Base-by-base conservation (phyloP, 2,797 vertebrate species). In the Poeciliopsis gracilis region DNA sequence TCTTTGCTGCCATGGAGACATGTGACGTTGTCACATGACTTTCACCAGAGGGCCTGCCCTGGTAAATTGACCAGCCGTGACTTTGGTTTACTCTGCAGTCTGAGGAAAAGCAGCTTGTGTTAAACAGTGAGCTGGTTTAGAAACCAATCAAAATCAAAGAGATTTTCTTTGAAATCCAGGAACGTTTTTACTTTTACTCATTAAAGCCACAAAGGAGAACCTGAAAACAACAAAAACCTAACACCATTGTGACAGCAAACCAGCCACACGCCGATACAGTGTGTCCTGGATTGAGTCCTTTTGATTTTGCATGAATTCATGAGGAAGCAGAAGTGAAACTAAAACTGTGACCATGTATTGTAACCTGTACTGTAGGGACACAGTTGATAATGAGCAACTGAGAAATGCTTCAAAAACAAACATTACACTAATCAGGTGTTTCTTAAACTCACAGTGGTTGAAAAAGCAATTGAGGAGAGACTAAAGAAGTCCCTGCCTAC, bases 31-130 rank as follows among this genome's bases (percentile, higher is more conserved):
- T 91, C 92, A 93, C 84, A 88, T 94, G 92, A 93, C 88, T 85
- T 76, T 78, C 61, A 79, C 43, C 1, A 70, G 67, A 1, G 4
- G 16, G 67, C 33, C 66, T 76, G 66, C 20, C n/a, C 74, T 83
- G 41, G 76, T 36, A 88, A 94, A 94, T 89, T 85, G 79, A 79
- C 75, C 84, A 84, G 75, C 72, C 84, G 83, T 94, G 93, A 93
- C 86, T 86, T 75, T 80, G 85, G 72, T 91, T 85, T 77, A 76
- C 38, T 74, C 43, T 1, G n/a, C 63, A 49, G 71, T 13, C 82
- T 47, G 12, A 72, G 5, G 46, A 43, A 63, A 73, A n/a, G 25
- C 5, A 70, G 36, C 18, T 70, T 4, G 2, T 49, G 28, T 47
- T 25, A 55, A 79, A 75, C 41, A 51, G 7, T 49, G 23, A 59